These are phyloP conservation scores for Drosophila tropicalis DNA, from an alignment of 1,140 invertebrate genomes.

Conservation along the genomic window DNA sequence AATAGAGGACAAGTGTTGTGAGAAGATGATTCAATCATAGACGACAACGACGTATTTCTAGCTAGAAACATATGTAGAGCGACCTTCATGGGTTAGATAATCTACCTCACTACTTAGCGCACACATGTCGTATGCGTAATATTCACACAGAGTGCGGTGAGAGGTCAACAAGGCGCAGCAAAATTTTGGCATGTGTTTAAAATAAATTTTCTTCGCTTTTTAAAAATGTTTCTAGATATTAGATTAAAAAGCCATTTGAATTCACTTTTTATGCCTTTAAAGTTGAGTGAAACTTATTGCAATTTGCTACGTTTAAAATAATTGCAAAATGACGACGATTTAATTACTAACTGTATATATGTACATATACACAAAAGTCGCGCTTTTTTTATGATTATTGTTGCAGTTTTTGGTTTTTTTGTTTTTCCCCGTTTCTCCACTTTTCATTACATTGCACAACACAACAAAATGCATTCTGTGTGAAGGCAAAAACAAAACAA, in stretches of 20 bases:
- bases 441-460: slow-evolving; percentile 46
- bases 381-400: background rate
- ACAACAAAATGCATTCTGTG: slow-evolving; percentile 29
- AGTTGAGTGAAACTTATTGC: slow-evolving; percentile 48
- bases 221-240: background rate
- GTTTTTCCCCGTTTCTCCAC: slow-evolving; percentile 18
- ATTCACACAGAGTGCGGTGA: slow-evolving; percentile 6
- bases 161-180: slow-evolving; percentile 16
- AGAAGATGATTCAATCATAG: slow-evolving; percentile 11
- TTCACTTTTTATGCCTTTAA: slow-evolving; percentile 1
- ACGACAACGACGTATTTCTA: background rate
- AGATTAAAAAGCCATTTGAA: background rate
- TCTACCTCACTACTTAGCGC: background rate
- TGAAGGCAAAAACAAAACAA: slow-evolving; percentile 25
- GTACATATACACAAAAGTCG: slow-evolving; percentile 10
- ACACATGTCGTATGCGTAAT: slow-evolving; percentile 44
- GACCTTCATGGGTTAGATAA: slow-evolving; percentile 33
- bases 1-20: slow-evolving; percentile 1
- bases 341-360: slow-evolving; percentile 40
- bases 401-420: background rate
- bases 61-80: slow-evolving; percentile 34
- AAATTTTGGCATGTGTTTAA: background rate
- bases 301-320: slow-evolving; percentile 52
- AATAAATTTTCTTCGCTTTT: background rate
- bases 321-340: slow-evolving; percentile 32